Base-by-base conservation (phyloP, 2,113 vertebrate genomes). In the Rhegmatorhina hoffmannsi region DNA sequence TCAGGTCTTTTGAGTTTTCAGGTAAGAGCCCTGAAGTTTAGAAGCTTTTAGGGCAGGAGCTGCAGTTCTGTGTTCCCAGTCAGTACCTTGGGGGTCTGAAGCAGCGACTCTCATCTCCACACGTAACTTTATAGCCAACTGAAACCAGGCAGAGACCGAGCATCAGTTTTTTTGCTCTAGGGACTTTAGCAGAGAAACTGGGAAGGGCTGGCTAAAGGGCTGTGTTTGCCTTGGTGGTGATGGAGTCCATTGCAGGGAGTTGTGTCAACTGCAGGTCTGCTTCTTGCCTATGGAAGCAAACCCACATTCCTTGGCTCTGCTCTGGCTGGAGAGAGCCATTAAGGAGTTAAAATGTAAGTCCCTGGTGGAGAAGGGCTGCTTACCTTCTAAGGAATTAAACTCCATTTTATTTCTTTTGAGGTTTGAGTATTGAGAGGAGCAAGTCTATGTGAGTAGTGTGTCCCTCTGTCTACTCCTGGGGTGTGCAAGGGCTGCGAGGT, bases 281-380 rank as follows among this genome's bases (percentile, higher is more conserved):
- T 70, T 18, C 31, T 43, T 19, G 19, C 13, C 12, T 13, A 25
- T 31, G 17, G 4, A 5, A 46, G 52, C 66, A n/a, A 52, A 5
- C 10, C 25, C 4, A 0, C 2, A 0, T 3, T 55, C 55, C 59
- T 11, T 1, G 3, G 24, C 17, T 31, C 24, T 24, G 20, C 34
- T 62, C 46, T n/a, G 36, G 24, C 66, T 69, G 59, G 34, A 64
- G 40, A 16, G 47, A 79, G 47, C 18, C 0, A 0, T 23, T 14
- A 10, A 40, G 5, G 40, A 44, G 11, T 53, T 50, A 33, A 44
- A 58, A 40, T 15, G 8, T 24, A 56, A 29, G 28, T 17, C 5
- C 36, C 6, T 21, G 58, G 20, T 50, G 43, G 11, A 43, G 18
- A 43, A 78, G n/a, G 24, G 43, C 29, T 77, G 7, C 46, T 82